These are phyloP conservation scores for Pristionchus mayeri DNA, from an alignment of 2,888 invertebrate species.

Conservation along the genomic window DNA sequence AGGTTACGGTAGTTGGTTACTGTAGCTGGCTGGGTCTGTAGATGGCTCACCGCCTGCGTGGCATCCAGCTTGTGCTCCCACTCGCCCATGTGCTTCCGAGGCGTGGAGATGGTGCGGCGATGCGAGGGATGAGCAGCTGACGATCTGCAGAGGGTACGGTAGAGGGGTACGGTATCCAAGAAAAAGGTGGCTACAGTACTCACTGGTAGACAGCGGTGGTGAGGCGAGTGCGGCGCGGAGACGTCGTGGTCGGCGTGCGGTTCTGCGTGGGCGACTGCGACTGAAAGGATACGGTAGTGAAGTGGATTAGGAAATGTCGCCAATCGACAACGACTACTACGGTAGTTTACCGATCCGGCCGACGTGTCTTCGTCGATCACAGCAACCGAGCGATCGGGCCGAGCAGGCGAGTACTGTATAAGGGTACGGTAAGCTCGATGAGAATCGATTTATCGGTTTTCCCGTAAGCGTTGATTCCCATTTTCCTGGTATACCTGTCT, in stretches of 20 bases:
- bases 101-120: background rate
- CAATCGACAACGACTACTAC: background rate
- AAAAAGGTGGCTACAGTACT: constrained; percentile 7
- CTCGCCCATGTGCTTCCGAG: constrained; percentile 10
- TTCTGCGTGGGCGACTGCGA: constrained; percentile 38
- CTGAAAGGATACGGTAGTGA: constrained; percentile 10
- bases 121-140: background rate
- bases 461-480: background rate
- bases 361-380: constrained; percentile 33
- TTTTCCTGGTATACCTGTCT: background rate
- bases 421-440: background rate
- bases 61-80: constrained; percentile 7
- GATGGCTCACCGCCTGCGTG: constrained; percentile 6
- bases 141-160: background rate
- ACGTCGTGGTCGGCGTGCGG: constrained; percentile 26
- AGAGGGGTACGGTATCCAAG: no score
- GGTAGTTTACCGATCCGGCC: constrained; percentile 10
- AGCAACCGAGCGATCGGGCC: background rate
- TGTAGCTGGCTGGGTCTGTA: background rate
- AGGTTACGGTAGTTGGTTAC: background rate
- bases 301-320: background rate
- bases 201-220: background rate
- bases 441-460: background rate
- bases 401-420: background rate
- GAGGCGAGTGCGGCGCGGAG: constrained; percentile 13